Base-by-base conservation (phyloP, 35 echinoderm and acorn worm genomes). In the Ophiothrix spiculata region DNA sequence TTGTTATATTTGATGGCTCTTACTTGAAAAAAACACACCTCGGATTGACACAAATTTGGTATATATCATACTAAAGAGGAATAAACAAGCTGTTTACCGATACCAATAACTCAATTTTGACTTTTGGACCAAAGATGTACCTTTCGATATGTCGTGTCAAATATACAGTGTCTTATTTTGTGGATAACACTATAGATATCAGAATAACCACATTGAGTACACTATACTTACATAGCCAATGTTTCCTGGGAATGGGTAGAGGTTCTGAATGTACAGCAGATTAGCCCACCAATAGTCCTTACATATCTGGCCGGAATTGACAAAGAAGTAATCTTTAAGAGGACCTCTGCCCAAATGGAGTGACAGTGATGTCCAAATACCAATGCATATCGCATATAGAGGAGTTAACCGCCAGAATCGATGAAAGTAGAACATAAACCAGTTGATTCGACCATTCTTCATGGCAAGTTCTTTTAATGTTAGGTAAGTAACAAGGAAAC, bases 401-500 rank as follows among this genome's bases (percentile, higher is more conserved):
- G 94, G 94, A 35, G 90, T 97, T n/a, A 97, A 64, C 0, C 94
- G 87, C 90, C 90, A 90, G 74, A 89, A 93, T 1, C 94, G 94
- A 88, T 97, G 94, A 56, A 97, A 92, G 63, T 93, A 93, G 79
- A 97, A 97, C 23, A 93, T 32, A 32, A 80, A 75, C 94, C 94
- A 97, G 64, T 91, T 93, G 10, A 89, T 38, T 41, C 37, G 56
- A 19, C 94, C 86, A 19, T 82, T 36, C 17, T 28, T 33, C 80
- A 84, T 86, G 37, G 84, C 33, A 0, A 97, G 38, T 37, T 93
- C 83, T 76, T 93, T 97, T 37, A 97, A 60, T 6, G 94, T 97
- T 4, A 93, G 54, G 80, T 87, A 97, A 17, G 87, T 84, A 15
- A 90, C 41, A 37, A 97, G 88, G 10, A 97, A 79, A 37, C 94